Conservation (phyloP, 2,113 vertebrate species). For the Hypomesus transpacificus region DNA sequence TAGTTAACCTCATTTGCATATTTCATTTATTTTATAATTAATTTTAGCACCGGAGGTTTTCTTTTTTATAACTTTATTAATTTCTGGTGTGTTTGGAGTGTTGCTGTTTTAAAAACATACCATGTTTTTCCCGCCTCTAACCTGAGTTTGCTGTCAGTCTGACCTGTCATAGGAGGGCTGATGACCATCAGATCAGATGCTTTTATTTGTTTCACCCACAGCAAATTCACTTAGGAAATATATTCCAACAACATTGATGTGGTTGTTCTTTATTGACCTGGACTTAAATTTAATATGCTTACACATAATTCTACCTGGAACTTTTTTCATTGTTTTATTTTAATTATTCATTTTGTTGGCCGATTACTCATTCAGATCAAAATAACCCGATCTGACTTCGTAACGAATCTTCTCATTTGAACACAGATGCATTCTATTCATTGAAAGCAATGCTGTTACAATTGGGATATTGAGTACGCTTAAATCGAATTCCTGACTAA, state of each 20-base stretch:
- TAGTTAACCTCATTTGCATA: too few species aligned
- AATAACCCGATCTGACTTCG: not conserved
- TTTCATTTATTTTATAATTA: constrained; percentile 2
- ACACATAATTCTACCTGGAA: not conserved
- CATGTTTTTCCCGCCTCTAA: constrained; percentile 14
- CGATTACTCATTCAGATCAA: constrained; percentile 4
- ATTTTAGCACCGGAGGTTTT: not conserved
- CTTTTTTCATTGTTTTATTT: not conserved
- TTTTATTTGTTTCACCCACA: not conserved
- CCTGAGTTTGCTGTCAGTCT: constrained; percentile 1
- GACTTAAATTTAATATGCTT: not conserved
- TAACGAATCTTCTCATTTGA: too few species aligned
- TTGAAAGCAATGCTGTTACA: too few species aligned
- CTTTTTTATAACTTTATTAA: constrained; percentile 36
- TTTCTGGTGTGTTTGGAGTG: not conserved
- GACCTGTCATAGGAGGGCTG: not conserved
- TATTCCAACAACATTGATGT: constrained; percentile 9
- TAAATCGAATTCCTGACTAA: too few species aligned
- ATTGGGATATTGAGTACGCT: too few species aligned
- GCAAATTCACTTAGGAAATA: not conserved
- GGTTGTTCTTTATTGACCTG: not conserved
- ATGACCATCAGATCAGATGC: not conserved
- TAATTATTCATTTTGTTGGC: not conserved
- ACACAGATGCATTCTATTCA: too few species aligned
- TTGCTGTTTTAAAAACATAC: constrained; percentile 30